These are phyloP conservation scores for Ornithoptera alexandrae DNA, from an alignment of 2,888 invertebrate species.

Conservation along the genomic window DNA sequence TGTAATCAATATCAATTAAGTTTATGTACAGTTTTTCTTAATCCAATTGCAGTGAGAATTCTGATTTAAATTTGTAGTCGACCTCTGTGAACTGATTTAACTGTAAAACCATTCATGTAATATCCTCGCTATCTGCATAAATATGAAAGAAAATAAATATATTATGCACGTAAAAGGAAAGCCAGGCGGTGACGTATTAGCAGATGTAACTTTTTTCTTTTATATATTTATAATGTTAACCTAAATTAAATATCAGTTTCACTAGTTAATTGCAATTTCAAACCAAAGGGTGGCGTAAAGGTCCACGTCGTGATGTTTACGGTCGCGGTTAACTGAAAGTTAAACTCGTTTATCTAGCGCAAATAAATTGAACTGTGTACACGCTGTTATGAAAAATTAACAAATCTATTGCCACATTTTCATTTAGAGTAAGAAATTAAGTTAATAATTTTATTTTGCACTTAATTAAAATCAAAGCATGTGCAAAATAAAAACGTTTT, in stretches of 20 bases:
- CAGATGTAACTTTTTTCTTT: not conserved
- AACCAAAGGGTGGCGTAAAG: constrained; percentile 1
- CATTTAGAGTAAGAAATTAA: not conserved
- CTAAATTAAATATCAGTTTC: not conserved
- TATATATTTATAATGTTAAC: not conserved
- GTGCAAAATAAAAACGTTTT: too few relatives aligned
- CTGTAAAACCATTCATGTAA: too few relatives aligned
- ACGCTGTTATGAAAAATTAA: not conserved
- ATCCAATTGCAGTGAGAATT: too few relatives aligned
- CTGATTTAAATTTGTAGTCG: too few relatives aligned
- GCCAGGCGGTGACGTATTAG: not conserved
- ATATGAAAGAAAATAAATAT: too few relatives aligned
- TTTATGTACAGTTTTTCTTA: too few relatives aligned
- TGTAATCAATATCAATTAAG: too few relatives aligned
- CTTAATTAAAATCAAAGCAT: not conserved
- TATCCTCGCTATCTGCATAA: too few relatives aligned
- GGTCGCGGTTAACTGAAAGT: constrained; percentile 2
- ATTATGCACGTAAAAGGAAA: too few relatives aligned
- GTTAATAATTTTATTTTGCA: not conserved
- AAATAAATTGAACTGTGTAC: not conserved
- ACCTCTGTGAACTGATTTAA: too few relatives aligned
- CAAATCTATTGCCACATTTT: not conserved
- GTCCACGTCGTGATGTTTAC: not conserved
- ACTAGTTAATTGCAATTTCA: constrained; percentile 3
- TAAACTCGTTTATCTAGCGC: not conserved